Conservation (phyloP, 2,797 vertebrate species). For the Sebastiscus albofasciatus region DNA sequence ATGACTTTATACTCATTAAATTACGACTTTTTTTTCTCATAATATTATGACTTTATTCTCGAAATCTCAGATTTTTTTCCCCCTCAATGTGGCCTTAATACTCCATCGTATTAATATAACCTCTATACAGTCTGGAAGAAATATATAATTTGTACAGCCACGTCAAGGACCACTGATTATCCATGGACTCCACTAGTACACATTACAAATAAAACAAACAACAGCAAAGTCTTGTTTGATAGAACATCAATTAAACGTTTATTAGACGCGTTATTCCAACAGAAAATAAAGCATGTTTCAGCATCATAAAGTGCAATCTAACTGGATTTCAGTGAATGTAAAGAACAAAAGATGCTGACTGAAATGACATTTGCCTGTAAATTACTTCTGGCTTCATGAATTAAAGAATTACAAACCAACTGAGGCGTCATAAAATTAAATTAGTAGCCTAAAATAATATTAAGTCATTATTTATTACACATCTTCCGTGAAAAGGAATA, state of each 20-base stretch:
- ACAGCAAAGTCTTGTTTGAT: neutral
- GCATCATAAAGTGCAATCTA: conserved; percentile 72
- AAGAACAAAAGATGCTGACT: conserved; percentile 20
- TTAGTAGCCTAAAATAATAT: conserved; percentile 27
- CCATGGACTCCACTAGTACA: neutral
- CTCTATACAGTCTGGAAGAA: neutral
- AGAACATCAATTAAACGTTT: conserved; percentile 24
- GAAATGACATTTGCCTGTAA: neutral
- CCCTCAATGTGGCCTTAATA: no score
- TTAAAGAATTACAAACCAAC: neutral
- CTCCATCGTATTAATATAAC: neutral
- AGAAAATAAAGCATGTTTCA: conserved; percentile 41
- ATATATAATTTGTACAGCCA: neutral
- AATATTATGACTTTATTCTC: no score
- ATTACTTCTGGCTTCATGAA: neutral
- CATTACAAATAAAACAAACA: neutral
- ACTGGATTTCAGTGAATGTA: conserved; percentile 25
- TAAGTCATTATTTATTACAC: neutral
- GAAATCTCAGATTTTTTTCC: no score
- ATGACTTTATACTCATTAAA: no score
- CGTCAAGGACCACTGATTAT: neutral
- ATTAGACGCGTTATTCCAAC: conserved; percentile 33
- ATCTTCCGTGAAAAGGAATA: neutral
- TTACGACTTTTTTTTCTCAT: no score
- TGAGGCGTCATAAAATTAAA: neutral